These are phyloP conservation scores for Lasioglossum morio DNA, from an alignment of 2,888 invertebrate species.

Conservation along the genomic window DNA sequence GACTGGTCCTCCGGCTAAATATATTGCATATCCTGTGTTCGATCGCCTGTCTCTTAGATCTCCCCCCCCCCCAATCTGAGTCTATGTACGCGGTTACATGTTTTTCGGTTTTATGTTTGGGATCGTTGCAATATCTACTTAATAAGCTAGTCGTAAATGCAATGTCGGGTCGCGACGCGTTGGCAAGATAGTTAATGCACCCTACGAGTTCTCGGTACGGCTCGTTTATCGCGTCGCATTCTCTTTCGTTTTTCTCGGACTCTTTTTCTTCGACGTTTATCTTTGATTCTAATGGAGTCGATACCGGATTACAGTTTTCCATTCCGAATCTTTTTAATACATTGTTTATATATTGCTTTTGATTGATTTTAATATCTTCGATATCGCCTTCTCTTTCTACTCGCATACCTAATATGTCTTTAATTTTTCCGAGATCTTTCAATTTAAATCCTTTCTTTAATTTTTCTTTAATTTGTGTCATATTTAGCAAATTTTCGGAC, in stretches of 20 bases:
- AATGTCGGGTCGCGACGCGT: slow-evolving; percentile 1
- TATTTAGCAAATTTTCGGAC: too few species aligned
- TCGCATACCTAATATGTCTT: too few species aligned
- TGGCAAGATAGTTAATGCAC: not conserved
- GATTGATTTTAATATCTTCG: not conserved
- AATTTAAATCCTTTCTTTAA: too few species aligned
- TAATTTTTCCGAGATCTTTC: too few species aligned
- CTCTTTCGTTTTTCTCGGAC: not conserved
- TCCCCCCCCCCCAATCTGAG: slow-evolving; percentile 6
- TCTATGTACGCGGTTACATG: slow-evolving; percentile 39
- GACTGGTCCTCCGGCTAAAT: slow-evolving; percentile 10
- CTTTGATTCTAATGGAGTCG: not conserved
- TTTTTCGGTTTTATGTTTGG: slow-evolving; percentile 7
- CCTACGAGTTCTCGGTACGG: slow-evolving; percentile 3
- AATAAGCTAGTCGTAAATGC: slow-evolving; percentile 13
- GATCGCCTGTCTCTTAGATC: not conserved
- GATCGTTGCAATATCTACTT: slow-evolving; percentile 43
- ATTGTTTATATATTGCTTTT: not conserved
- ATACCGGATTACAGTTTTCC: not conserved
- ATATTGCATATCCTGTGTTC: slow-evolving; percentile 12
- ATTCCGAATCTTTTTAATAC: not conserved
- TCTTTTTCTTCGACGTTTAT: not conserved
- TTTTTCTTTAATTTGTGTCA: too few species aligned
- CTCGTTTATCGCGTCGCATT: not conserved
- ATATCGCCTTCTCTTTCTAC: not conserved